Percentiles rank a stretch among this genome's conserved stretches.
These are phyloP conservation scores for Drosophila pruinosa DNA, from an alignment of 1,140 invertebrate genomes.

Conservation along the genomic window DNA sequence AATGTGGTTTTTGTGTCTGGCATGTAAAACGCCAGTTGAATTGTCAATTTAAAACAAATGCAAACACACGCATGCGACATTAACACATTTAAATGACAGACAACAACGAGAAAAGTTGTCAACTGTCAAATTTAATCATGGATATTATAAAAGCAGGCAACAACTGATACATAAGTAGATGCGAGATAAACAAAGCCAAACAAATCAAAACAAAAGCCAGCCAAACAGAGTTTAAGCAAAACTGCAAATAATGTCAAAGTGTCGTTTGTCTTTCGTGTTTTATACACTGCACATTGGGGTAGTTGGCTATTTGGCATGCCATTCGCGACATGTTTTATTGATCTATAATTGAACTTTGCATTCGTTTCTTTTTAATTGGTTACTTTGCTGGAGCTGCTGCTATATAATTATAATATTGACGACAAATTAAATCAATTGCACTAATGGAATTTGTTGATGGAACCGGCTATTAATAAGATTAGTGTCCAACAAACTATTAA, in stretches of 20 bases:
- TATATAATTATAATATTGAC: no score
- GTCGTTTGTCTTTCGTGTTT: conserved; percentile 1
- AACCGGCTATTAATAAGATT: no score
- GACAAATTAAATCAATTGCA: no score
- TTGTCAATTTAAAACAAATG: conserved; percentile 75
- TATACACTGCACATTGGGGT: not conserved
- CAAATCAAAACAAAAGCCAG: conserved; percentile 34
- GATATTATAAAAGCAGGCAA: conserved; percentile 56
- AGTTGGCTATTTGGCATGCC: not conserved
- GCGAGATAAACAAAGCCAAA: conserved; percentile 35
- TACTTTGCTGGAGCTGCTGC: no score
- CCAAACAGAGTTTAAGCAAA: no score
- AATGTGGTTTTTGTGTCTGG: not conserved
- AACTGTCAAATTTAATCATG: conserved; percentile 78
- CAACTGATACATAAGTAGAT: conserved; percentile 1
- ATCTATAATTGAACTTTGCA: not conserved
- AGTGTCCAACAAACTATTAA: no score
- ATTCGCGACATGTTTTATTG: not conserved
- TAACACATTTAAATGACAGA: conserved; percentile 33
- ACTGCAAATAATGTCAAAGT: conserved; percentile 49
- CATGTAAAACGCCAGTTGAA: conserved; percentile 73
- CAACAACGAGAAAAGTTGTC: conserved; percentile 60
- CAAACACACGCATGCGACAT: conserved; percentile 41
- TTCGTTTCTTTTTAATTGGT: no score
- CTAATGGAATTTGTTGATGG: no score